A percentile compares a stretch with the other conserved stretches of the same genome.
Conservation (phyloP, 2,888 invertebrate genomes). For the Cecidostiba fungosa region DNA sequence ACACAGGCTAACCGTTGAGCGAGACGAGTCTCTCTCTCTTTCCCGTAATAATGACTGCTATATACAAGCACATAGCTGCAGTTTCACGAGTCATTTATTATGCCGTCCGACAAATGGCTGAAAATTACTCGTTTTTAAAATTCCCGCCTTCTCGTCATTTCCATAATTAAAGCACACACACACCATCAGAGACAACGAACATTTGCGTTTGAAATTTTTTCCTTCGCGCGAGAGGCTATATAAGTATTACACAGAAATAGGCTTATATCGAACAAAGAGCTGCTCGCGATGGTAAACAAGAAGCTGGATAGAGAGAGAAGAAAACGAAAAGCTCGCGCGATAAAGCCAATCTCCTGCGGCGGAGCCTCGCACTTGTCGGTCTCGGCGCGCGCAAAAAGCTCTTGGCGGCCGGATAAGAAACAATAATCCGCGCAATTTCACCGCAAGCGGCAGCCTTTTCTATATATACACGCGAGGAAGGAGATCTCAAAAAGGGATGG, state of each 20-base stretch:
- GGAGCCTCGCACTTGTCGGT: slow-evolving; percentile 15
- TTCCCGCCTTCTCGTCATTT: no score
- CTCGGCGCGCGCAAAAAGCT: slow-evolving; percentile 7
- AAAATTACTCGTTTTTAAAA: no score
- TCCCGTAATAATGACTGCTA: no score
- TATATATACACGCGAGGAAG: neutral
- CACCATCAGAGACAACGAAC: neutral
- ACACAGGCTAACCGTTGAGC: no score
- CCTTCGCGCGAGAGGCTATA: no score
- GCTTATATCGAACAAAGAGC: neutral
- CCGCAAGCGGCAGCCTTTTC: neutral
- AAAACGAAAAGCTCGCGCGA: neutral
- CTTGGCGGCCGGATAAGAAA: slow-evolving; percentile 46
- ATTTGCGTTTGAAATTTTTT: neutral
- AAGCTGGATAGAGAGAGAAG: neutral
- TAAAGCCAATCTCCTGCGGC: slow-evolving; percentile 42
- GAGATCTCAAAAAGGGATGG: neutral
- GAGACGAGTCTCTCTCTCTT: no score
- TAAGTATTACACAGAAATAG: neutral
- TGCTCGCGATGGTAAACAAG: neutral
- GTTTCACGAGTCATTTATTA: no score
- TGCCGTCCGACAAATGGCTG: no score
- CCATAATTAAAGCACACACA: neutral
- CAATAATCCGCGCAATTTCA: slow-evolving; percentile 52
- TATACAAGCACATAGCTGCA: no score